phyloP scores from a whole-genome alignment of 2,888 invertebrate genomes.

The Amblyjoppa proteus region DNA sequence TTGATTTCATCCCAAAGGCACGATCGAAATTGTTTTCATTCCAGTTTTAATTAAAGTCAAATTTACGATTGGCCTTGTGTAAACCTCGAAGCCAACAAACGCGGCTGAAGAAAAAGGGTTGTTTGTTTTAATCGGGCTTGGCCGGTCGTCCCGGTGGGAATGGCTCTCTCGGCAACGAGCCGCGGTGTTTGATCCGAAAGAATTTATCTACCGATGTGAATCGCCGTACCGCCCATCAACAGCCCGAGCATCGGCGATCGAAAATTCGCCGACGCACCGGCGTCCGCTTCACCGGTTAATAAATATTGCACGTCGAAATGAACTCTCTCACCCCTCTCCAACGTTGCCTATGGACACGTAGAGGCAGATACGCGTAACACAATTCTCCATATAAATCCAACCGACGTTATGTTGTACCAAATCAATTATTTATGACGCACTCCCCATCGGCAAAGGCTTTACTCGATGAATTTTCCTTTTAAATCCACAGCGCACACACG shows the following conservation, averaged over 20 bases:
- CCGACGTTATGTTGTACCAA: not conserved
- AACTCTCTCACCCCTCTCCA: conserved; percentile 3
- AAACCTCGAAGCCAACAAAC: not conserved
- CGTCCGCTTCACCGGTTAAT: conserved; percentile 10
- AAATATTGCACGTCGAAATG: conserved; percentile 27
- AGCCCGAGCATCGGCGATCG: conserved; percentile 1
- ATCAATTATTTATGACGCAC: not conserved
- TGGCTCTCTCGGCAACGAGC: not conserved
- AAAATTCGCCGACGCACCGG: conserved; percentile 23
- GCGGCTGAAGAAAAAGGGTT: conserved; percentile 22
- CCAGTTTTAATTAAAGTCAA: conserved; percentile 42
- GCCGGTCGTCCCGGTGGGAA: not conserved
- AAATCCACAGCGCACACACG: not conserved
- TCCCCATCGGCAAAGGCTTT: not conserved
- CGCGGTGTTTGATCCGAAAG: conserved; percentile 28
- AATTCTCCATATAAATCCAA: conserved; percentile 16
- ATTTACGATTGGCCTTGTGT: conserved; percentile 28
- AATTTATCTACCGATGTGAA: conserved; percentile 34
- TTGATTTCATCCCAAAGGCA: not conserved
- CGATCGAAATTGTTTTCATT: not conserved
- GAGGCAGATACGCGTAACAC: not conserved
- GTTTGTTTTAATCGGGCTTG: conserved; percentile 43
- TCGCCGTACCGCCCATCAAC: conserved; percentile 9
- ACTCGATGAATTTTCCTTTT: not conserved
- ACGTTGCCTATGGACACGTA: not conserved